Percentiles rank a stretch among this genome's conserved stretches.
Evolutionary conservation across 2,113 vertebrate genomes (phyloP).

Genomic region (Callipepla californica): DNA sequence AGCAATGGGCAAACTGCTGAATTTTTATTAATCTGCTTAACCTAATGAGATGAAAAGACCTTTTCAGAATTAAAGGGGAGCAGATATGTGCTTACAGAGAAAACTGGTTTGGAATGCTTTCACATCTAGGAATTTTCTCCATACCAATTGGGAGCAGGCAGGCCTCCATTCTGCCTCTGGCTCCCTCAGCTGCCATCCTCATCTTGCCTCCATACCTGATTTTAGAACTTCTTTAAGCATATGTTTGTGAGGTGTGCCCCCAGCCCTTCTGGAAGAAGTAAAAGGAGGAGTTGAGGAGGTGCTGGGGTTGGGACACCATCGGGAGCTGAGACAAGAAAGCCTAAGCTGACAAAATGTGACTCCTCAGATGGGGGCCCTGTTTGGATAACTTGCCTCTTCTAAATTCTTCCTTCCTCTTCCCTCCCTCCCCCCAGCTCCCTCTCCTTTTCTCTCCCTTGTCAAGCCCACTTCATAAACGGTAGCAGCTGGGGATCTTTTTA

Average conservation of each 20-base stretch:
- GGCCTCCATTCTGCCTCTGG: constrained; percentile 18
- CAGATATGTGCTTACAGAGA: neutral
- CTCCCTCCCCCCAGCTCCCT: neutral
- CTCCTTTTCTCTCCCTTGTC: constrained; percentile 71
- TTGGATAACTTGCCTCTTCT: constrained; percentile 78
- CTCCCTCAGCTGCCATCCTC: constrained; percentile 5
- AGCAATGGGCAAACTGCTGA: constrained; percentile 82
- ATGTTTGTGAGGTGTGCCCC: neutral
- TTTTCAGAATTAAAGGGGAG: constrained; percentile 71
- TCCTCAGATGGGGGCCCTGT: constrained; percentile 68
- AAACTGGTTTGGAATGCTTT: constrained; percentile 47
- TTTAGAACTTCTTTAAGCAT: neutral
- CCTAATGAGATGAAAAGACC: constrained; percentile 96
- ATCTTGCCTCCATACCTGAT: neutral
- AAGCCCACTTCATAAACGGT: constrained; percentile 84
- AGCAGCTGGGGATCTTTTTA: constrained; percentile 87
- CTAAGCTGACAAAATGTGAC: constrained; percentile 76
- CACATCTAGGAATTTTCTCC: constrained; percentile 34
- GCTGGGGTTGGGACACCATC: constrained; percentile 44
- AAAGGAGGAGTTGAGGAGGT: constrained; percentile 55
- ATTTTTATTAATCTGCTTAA: constrained; percentile 98
- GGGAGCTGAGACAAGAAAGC: constrained; percentile 70
- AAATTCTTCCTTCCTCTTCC: constrained; percentile 59
- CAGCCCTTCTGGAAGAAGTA: neutral
- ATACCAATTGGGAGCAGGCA: neutral